Percentiles rank a stretch among this genome's conserved stretches.
phyloP scores from a whole-genome alignment of 2,113 vertebrate species.

The Poeciliopsis prolifica region DNA sequence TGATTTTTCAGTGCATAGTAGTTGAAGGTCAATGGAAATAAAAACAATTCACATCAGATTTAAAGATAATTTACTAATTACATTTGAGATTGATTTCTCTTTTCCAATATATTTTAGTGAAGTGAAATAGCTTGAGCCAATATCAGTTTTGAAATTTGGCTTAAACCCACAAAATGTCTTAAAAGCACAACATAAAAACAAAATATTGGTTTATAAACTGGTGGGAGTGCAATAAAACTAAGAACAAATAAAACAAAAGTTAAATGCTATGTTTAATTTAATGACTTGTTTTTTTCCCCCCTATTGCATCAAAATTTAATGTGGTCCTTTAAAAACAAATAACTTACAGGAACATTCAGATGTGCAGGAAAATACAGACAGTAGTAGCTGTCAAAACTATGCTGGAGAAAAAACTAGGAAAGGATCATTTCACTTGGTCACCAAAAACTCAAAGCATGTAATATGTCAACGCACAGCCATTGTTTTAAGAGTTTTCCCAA shows the following conservation, averaged over 20 bases:
- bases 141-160: too few relatives aligned
- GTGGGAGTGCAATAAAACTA: not conserved
- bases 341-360: slow-evolving; percentile 56
- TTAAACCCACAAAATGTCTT: not conserved
- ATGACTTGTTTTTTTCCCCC: slow-evolving; percentile 21
- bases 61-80: too few relatives aligned
- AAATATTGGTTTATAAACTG: not conserved
- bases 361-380: slow-evolving; percentile 31
- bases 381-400: slow-evolving; percentile 35
- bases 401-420: slow-evolving; percentile 34
- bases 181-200: not conserved
- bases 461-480: slow-evolving; percentile 6
- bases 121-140: not conserved
- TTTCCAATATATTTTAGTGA: not conserved
- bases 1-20: too few relatives aligned
- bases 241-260: slow-evolving; percentile 14
- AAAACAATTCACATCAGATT: too few relatives aligned
- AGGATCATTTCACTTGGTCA: slow-evolving; percentile 65
- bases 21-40: too few relatives aligned
- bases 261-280: slow-evolving; percentile 48
- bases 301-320: slow-evolving; percentile 40
- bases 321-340: slow-evolving; percentile 56
- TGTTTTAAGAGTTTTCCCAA: slow-evolving; percentile 3
- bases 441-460: slow-evolving; percentile 40
- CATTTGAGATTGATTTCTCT: too few relatives aligned